These are phyloP conservation scores for Hypomesus transpacificus DNA, from an alignment of 2,113 vertebrate species.

Conservation along the genomic window DNA sequence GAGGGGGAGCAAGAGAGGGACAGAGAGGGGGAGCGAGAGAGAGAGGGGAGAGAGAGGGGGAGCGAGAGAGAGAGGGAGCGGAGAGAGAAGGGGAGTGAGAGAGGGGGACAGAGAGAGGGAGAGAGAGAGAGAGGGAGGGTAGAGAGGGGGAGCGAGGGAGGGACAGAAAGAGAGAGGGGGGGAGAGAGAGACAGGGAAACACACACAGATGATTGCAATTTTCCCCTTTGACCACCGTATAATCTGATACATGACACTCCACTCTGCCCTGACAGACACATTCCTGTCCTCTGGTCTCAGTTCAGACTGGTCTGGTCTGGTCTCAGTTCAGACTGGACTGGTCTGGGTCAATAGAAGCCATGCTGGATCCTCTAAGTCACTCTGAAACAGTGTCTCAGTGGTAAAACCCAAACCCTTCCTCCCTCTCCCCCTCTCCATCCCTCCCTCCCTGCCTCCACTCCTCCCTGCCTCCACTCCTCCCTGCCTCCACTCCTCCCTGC, in stretches of 20 bases:
- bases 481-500: no score
- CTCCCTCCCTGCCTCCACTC: no score
- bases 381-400: slow-evolving; percentile 3
- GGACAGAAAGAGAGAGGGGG: no score
- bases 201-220: slow-evolving; percentile 55
- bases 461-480: no score
- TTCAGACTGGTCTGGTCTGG: no score
- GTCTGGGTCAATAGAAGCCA: slow-evolving; percentile 43
- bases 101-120: no score
- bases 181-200: slow-evolving; percentile 2
- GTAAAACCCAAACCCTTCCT: slow-evolving; percentile 46
- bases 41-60: neutral
- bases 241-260: slow-evolving; percentile 42
- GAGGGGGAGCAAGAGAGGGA: no score
- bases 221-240: no score
- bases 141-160: slow-evolving; percentile 40
- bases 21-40: slow-evolving; percentile 44
- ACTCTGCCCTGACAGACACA: slow-evolving; percentile 48
- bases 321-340: neutral
- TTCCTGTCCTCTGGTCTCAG: slow-evolving; percentile 51
- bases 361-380: neutral
- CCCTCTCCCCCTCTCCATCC: no score
- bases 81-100: no score
- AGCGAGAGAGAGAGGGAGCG: neutral
- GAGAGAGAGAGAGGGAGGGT: no score